A percentile compares a stretch with the other conserved stretches of the same genome.
phyloP scores from a whole-genome alignment of 2,888 invertebrate genomes.

The Augiades crinisus region DNA sequence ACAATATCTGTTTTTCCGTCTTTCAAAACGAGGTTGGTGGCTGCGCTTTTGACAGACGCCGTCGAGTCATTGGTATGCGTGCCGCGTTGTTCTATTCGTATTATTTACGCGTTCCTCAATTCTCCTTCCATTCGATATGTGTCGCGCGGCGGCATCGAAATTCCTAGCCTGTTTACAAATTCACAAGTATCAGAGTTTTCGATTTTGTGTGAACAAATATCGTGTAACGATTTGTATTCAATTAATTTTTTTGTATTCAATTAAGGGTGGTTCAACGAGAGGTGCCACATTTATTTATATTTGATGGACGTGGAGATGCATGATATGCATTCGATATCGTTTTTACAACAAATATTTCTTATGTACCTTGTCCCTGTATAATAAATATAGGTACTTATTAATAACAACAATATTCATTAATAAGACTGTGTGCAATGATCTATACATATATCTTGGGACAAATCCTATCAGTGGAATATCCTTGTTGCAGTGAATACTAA shows the following conservation, averaged over 20 bases:
- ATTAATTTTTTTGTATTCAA: too few species aligned
- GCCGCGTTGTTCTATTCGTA: slow-evolving; percentile 1
- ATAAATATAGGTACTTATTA: too few species aligned
- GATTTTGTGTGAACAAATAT: too few species aligned
- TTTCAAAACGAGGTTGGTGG: neutral
- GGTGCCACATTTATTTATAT: neutral
- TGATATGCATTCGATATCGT: slow-evolving; percentile 13
- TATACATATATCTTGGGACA: too few species aligned
- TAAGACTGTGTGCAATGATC: too few species aligned
- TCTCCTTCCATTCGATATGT: slow-evolving; percentile 1
- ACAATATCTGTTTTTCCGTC: neutral
- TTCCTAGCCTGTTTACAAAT: neutral
- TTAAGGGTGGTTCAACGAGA: too few species aligned
- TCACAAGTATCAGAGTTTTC: neutral
- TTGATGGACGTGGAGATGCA: slow-evolving; percentile 19
- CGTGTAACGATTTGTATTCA: too few species aligned
- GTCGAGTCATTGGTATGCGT: slow-evolving; percentile 6
- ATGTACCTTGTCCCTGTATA: too few species aligned
- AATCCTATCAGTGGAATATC: too few species aligned
- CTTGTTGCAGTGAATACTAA: too few species aligned
- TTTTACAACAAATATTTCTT: too few species aligned
- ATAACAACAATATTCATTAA: too few species aligned
- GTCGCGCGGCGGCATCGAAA: neutral
- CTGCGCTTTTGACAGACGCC: slow-evolving; percentile 9
- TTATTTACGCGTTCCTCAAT: slow-evolving; percentile 7